phyloP scores from a whole-genome alignment of 2,113 vertebrate genomes.

The Bubo bubo region DNA sequence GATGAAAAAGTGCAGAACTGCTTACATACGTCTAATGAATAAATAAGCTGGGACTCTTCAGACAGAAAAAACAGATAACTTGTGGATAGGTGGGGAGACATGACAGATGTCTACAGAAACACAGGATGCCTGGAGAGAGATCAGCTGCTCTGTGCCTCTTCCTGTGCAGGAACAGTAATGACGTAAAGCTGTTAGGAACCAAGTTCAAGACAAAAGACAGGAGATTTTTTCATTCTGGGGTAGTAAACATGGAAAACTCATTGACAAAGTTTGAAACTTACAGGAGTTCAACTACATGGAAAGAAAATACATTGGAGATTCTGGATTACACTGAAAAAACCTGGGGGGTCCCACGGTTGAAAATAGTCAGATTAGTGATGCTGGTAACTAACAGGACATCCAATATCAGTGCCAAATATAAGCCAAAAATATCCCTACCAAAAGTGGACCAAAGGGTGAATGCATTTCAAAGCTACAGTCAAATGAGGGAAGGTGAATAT shows the following conservation, averaged over 20 bases:
- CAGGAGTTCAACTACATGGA: neutral
- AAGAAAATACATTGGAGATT: neutral
- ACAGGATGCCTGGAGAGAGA: neutral
- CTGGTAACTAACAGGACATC: neutral
- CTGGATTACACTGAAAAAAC: neutral
- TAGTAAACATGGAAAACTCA: neutral
- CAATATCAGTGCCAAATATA: neutral
- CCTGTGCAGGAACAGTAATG: neutral
- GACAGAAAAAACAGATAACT: neutral
- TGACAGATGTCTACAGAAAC: neutral
- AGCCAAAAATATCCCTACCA: neutral
- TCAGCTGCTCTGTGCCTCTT: neutral
- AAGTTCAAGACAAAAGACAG: neutral
- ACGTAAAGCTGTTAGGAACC: neutral
- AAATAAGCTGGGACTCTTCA: neutral
- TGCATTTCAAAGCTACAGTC: neutral
- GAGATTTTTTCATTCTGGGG: neutral
- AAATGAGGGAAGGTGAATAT: neutral
- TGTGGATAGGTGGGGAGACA: neutral
- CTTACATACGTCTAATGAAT: neutral
- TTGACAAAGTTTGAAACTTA: neutral
- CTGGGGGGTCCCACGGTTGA: neutral
- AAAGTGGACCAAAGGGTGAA: neutral
- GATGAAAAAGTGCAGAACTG: neutral
- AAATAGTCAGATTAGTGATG: neutral